These are phyloP conservation scores for Spheniscus mendiculus DNA, from an alignment of 2,113 vertebrate species.

Conservation along the genomic window DNA sequence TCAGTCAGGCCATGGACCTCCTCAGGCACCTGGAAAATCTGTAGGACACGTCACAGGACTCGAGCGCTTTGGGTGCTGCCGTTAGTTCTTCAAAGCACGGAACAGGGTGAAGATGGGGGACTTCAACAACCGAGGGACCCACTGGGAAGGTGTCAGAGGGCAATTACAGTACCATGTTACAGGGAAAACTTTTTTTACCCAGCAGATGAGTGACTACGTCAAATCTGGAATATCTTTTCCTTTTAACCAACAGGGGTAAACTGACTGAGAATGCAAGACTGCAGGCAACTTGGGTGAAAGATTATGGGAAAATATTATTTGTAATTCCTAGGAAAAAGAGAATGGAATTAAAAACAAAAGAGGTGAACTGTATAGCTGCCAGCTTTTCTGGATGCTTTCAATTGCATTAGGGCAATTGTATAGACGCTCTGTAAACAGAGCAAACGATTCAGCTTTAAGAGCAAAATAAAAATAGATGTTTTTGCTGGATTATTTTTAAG, in stretches of 20 bases:
- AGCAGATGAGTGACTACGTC: background rate
- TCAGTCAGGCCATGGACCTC: background rate
- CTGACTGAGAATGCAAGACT: background rate
- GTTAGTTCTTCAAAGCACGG: background rate
- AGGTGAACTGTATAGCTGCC: background rate
- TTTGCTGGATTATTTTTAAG: slow-evolving; percentile 64
- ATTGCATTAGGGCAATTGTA: background rate
- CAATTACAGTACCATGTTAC: rapidly evolving
- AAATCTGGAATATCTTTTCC: background rate
- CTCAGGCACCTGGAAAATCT: background rate
- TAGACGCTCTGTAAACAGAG: background rate
- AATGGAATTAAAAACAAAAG: background rate
- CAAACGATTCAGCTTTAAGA: slow-evolving; percentile 8
- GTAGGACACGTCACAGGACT: background rate
- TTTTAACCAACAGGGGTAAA: background rate
- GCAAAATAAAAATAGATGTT: slow-evolving; percentile 45
- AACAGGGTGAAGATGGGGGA: background rate
- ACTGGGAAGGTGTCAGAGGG: background rate
- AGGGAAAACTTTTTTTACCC: background rate
- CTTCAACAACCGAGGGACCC: background rate
- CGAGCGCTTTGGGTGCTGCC: background rate
- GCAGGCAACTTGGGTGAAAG: background rate
- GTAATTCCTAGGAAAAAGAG: background rate
- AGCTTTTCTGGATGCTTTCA: background rate
- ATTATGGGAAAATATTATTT: background rate